Evolutionary conservation across 2,888 invertebrate genomes (phyloP), one percentile per base, ranked within the genome.

Genomic region (Entomobrya proxima): DNA sequence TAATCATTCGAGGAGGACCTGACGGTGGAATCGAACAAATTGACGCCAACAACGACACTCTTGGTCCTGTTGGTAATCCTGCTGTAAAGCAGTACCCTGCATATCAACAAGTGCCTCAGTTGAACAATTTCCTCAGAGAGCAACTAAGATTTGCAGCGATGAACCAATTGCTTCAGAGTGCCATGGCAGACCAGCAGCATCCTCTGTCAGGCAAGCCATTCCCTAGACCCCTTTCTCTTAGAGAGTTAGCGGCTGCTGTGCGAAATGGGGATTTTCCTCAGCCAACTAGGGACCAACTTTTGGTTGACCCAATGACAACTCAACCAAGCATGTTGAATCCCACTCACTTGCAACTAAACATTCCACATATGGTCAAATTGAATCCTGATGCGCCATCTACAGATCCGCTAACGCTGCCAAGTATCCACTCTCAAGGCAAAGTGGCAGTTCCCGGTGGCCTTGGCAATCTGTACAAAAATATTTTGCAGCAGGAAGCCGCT

Each of bases 221-320:
- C 52, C 86, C 86, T 3, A 18, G 61, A 27, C 80, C 80, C 15
- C 47, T 81, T 21, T 11, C 37, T 24, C 52, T 86, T 1, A 7
- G 86, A 18, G 74, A 74, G 27, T 40, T 86, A n/a, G 86, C 86
- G 15, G 76, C 75, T 40, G 86, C 86, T 30, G 40, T 75, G 21
- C 21, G 86, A 81, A 81, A 80, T 21, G 86, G 86, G 5, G 50
- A 75, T 21, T 86, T 81, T 67, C 75, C 85, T 0, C 58, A 64
- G 21, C 64, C 64, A 6, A 11, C 72, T 47, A 40, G 72, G 24
- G 72, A 72, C 24, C 47, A 44, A 9, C 24, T 47, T 2, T 15
- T 18, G 2, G n/a, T n/a, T n/a, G 72, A 72, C n/a, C 72, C 72
- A 7, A 64, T 64, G 64, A 3, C 64, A 3, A n/a, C 64, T 15